These are phyloP conservation scores for Sebastes hubbsi DNA, from an alignment of 2,797 vertebrate species.

Conservation along the genomic window DNA sequence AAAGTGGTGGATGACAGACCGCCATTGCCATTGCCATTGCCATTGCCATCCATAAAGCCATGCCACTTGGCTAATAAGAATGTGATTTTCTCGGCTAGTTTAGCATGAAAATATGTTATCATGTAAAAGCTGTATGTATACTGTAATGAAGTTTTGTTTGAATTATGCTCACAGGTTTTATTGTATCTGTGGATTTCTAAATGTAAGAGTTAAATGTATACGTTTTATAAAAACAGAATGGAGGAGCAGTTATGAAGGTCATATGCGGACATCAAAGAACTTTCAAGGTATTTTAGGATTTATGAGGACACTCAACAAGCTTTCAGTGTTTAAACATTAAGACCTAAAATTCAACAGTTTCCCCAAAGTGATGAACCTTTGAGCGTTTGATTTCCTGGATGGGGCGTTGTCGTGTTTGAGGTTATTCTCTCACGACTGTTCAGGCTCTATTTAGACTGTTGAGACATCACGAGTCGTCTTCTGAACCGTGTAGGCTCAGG, in stretches of 20 bases:
- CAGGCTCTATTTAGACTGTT: neutral
- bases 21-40: neutral
- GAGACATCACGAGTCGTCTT: slow-evolving; percentile 7
- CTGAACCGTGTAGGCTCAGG: neutral
- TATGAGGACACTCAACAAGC: neutral
- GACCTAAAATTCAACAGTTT: slow-evolving; percentile 8
- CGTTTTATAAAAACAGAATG: neutral
- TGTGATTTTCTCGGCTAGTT: neutral
- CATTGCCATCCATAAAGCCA: neutral
- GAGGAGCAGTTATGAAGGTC: neutral
- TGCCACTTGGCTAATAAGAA: neutral
- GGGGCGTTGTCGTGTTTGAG: neutral
- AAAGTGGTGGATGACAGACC: neutral
- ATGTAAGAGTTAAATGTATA: neutral
- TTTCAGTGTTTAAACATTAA: slow-evolving; percentile 35
- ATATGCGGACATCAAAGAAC: neutral
- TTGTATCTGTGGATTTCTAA: neutral
- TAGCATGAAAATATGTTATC: neutral
- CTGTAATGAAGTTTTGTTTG: neutral
- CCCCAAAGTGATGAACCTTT: slow-evolving; percentile 36
- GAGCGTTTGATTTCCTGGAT: neutral
- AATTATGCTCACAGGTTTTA: neutral
- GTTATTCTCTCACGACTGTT: neutral
- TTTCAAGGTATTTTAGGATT: neutral
- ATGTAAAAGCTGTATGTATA: neutral